These are phyloP conservation scores for Chirona hameri DNA, from an alignment of 2,888 invertebrate genomes.

Conservation along the genomic window DNA sequence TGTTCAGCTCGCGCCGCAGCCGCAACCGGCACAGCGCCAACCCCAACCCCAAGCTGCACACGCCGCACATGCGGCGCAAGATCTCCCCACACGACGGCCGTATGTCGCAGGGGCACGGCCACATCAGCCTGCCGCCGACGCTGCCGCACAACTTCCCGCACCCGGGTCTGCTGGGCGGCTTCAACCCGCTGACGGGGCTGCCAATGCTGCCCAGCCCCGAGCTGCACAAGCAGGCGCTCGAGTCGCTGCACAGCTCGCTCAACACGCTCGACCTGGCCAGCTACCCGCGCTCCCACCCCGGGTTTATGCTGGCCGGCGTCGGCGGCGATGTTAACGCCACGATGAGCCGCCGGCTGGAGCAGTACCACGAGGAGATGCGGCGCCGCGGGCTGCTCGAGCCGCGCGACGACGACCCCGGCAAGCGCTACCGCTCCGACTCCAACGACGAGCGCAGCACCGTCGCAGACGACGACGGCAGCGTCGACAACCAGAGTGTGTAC, in stretches of 20 bases:
- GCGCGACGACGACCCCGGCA: conserved; percentile 29
- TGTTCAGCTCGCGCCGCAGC: conserved; percentile 95
- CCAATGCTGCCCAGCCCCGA: conserved; percentile 51
- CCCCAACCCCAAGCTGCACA: conserved; percentile 96
- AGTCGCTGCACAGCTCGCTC: conserved; percentile 36
- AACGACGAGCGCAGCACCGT: conserved; percentile 44
- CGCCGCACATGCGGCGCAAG: conserved; percentile 87
- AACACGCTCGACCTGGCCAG: conserved; percentile 31
- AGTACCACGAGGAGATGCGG: conserved; percentile 37
- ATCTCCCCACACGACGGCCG: conserved; percentile 91
- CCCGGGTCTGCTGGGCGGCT: conserved; percentile 39
- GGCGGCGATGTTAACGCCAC: conserved; percentile 1
- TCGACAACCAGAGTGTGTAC: conserved; percentile 41
- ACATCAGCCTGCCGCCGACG: conserved; percentile 56
- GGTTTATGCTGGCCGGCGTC: background rate
- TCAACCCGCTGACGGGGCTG: conserved; percentile 54
- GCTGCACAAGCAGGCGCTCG: conserved; percentile 39
- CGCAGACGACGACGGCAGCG: conserved; percentile 41
- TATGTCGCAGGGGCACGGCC: conserved; percentile 72
- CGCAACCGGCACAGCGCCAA: conserved; percentile 96
- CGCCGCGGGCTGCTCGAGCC: conserved; percentile 37
- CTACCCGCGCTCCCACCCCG: background rate
- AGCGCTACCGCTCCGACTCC: conserved; percentile 42
- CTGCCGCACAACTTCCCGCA: conserved; percentile 53
- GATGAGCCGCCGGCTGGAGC: conserved; percentile 31